These are phyloP conservation scores for Apodemus sylvaticus DNA, from an alignment of 2,113 vertebrate species.

Conservation along the genomic window DNA sequence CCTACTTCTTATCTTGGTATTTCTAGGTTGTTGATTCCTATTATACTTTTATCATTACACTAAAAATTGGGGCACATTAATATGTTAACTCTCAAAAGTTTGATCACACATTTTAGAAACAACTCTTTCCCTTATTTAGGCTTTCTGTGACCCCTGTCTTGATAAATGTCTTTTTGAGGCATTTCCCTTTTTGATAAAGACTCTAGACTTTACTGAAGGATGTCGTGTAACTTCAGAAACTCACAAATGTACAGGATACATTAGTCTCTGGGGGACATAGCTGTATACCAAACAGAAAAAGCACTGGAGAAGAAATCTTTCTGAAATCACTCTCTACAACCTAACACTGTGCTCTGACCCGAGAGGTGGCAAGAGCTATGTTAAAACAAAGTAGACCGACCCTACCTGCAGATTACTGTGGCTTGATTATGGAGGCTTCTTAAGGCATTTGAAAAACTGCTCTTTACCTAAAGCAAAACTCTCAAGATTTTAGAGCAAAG, in stretches of 20 bases:
- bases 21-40: not conserved
- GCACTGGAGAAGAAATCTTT: not conserved
- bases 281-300: not conserved
- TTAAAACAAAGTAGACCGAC: conserved; percentile 1
- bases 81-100: not conserved
- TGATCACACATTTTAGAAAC: conserved; percentile 2
- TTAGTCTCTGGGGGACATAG: not conserved
- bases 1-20: conserved; percentile 38
- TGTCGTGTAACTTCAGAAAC: not conserved
- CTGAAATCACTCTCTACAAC: not conserved
- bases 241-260: not conserved
- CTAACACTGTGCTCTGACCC: not conserved
- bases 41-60: not conserved
- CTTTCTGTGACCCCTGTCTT: not conserved
- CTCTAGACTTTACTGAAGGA: not conserved
- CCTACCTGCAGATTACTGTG: not conserved
- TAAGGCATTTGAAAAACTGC: not conserved
- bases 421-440: not conserved
- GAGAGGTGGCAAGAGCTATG: not conserved
- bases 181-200: not conserved
- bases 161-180: not conserved
- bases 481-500: not conserved
- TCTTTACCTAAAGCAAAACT: conserved; percentile 12
- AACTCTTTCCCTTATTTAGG: not conserved
- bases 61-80: not conserved